Evolutionary conservation across 2,797 vertebrate species (phyloP).

Genomic region (Mycteria americana): DNA sequence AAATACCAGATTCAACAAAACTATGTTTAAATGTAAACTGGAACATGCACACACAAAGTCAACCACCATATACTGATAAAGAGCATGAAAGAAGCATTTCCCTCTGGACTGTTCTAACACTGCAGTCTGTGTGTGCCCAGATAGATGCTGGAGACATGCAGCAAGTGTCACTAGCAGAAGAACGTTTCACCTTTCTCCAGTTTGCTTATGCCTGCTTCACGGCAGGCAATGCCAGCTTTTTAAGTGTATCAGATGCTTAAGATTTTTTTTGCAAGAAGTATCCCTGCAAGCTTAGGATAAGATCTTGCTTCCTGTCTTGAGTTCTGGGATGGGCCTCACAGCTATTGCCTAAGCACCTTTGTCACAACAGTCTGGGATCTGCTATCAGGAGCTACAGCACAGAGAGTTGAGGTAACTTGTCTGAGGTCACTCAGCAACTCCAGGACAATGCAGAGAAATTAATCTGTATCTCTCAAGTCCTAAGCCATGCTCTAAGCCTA

Average conservation of each 20-base stretch:
- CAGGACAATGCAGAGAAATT: background rate
- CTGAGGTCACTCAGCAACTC: background rate
- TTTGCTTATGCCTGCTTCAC: background rate
- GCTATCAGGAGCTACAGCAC: background rate
- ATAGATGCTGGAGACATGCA: background rate
- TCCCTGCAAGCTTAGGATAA: constrained; percentile 39
- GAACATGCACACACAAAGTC: background rate
- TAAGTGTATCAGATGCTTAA: background rate
- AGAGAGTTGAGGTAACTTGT: background rate
- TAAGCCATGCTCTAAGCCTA: background rate
- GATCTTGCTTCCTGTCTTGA: background rate
- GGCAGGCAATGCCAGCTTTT: background rate
- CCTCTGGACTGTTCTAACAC: background rate
- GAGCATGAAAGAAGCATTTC: background rate
- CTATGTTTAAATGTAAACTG: background rate
- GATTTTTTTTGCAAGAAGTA: background rate
- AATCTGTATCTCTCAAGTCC: background rate
- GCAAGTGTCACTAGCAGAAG: background rate
- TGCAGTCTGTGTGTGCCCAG: background rate
- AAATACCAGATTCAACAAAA: background rate
- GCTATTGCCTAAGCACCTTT: background rate
- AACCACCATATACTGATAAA: background rate
- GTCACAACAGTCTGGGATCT: background rate
- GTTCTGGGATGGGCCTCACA: background rate
- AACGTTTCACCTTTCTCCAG: background rate